phyloP scores from a whole-genome alignment of 30 jellyfish, hydroid and myxozoan species.

The Mastigias papua region DNA sequence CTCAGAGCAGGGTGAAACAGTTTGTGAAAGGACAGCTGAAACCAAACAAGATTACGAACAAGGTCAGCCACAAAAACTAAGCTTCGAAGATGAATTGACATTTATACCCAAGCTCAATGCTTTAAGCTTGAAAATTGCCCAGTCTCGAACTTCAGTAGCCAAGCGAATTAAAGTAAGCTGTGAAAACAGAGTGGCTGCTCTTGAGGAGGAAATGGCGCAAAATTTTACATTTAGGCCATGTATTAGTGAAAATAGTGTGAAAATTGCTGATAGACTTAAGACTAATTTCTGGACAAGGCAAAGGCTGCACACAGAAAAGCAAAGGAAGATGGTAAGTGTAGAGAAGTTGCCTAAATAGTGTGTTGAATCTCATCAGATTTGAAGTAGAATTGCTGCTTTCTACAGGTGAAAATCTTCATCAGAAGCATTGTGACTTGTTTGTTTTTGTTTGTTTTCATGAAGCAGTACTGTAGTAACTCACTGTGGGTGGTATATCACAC shows the following conservation, averaged over 20 bases:
- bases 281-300: constrained; percentile 93
- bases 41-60: constrained; percentile 35
- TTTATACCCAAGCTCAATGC: constrained; percentile 85
- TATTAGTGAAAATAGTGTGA: constrained; percentile 74
- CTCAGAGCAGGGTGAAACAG: constrained; percentile 1
- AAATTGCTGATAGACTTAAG: constrained; percentile 82
- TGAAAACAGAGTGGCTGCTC: constrained; percentile 70
- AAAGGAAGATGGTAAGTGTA: constrained; percentile 71
- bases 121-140: constrained; percentile 78
- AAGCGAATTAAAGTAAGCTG: constrained; percentile 56
- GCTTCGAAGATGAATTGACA: constrained; percentile 88
- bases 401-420: too few relatives aligned
- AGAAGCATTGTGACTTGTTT: too few relatives aligned
- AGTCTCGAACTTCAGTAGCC: constrained; percentile 69
- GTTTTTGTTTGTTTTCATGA: too few relatives aligned
- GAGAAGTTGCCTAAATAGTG: too few relatives aligned
- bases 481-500: too few relatives aligned
- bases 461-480: too few relatives aligned
- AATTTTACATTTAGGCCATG: constrained; percentile 81
- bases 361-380: too few relatives aligned
- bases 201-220: constrained; percentile 76
- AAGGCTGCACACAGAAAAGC: constrained; percentile 70
- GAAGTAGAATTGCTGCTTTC: too few relatives aligned
- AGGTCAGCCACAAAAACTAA: constrained; percentile 73
- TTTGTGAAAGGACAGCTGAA: constrained; percentile 48